phyloP scores from a whole-genome alignment of 1,140 invertebrate genomes.

The Ylistrum balloti region DNA sequence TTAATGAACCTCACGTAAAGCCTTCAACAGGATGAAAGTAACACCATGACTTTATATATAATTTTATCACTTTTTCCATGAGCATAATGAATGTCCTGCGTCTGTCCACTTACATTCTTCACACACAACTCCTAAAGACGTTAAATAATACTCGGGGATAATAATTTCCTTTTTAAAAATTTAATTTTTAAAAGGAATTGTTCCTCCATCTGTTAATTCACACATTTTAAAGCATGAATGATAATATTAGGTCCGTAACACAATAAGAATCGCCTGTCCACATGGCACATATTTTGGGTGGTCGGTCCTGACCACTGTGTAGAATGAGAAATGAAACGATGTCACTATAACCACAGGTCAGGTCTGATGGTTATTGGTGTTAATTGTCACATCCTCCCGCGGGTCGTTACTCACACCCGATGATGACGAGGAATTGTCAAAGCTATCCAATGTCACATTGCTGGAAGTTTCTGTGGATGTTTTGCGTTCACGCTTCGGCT shows the following conservation, averaged over 20 bases:
- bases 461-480: conserved; percentile 71
- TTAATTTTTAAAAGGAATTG: neutral
- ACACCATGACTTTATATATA: conserved; percentile 17
- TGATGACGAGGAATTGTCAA: conserved; percentile 61
- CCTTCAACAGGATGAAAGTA: neutral
- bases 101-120: neutral
- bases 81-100: neutral
- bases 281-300: conserved; percentile 20
- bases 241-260: neutral
- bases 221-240: neutral
- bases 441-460: conserved; percentile 69
- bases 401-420: conserved; percentile 31
- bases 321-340: conserved; percentile 7
- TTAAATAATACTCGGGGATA: neutral
- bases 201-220: neutral
- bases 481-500: conserved; percentile 89
- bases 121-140: neutral
- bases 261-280: neutral
- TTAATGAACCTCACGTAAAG: neutral
- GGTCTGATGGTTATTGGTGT: neutral
- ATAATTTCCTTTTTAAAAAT: conserved; percentile 6
- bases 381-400: conserved; percentile 5
- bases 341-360: neutral
- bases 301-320: neutral
- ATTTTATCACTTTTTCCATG: neutral